Evolutionary conservation across 2,797 vertebrate species (phyloP).

Genomic region (Lithobates sylvaticus): DNA sequence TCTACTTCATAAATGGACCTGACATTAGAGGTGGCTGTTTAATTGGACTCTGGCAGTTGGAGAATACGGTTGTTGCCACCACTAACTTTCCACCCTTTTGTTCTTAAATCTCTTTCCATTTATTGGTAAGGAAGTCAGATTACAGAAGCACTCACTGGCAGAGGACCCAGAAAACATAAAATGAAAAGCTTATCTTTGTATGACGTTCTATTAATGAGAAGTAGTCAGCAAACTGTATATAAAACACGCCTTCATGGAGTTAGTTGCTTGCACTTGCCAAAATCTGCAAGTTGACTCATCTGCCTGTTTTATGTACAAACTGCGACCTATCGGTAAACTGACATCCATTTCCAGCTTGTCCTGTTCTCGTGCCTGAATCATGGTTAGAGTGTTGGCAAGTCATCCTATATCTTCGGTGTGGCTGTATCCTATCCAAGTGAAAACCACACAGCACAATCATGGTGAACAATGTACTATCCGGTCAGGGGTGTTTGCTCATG

Average conservation of each 20-base stretch:
- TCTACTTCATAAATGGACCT: constrained; percentile 24
- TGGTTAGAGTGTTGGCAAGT: neutral
- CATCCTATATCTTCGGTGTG: neutral
- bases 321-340: neutral
- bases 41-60: constrained; percentile 23
- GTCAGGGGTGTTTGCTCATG: too few species aligned
- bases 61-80: neutral
- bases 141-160: constrained; percentile 24
- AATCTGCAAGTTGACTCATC: neutral
- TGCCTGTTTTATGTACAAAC: neutral
- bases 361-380: neutral
- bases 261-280: neutral
- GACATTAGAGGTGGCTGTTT: constrained; percentile 17
- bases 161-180: neutral
- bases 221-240: neutral
- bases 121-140: constrained; percentile 18
- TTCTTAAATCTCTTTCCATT: constrained; percentile 36
- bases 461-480: too few species aligned
- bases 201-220: neutral
- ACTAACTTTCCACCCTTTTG: neutral
- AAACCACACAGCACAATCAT: neutral
- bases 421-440: neutral
- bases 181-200: constrained; percentile 40
- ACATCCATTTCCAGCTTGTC: neutral
- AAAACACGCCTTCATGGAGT: neutral